Evolutionary conservation across 2,113 vertebrate species (phyloP), one percentile per base, ranked within the genome.

Genomic region (Sitta europaea): DNA sequence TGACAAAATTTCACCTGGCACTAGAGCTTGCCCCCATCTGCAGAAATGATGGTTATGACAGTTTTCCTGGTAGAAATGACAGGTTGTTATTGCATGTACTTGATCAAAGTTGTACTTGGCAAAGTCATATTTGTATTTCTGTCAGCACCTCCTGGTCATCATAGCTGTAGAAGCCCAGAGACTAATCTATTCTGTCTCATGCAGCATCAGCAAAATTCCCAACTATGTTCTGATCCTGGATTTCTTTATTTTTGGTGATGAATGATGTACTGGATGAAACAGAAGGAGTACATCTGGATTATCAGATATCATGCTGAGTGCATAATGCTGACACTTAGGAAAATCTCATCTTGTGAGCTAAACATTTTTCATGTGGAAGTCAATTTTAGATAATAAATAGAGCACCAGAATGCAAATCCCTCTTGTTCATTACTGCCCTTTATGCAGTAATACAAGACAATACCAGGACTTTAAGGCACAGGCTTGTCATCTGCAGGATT

Each of bases 231-330:
- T 75, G 57, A 65, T 85, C 82, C 70, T 75, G 62, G 45, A 42
- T 78, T 91, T 91, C 70, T 71, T 67, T 85, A 33, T 87, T 85
- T 73, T 48, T 94, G 76, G 51, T 89, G 91, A 96, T 96, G 93
- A 92, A 96, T 91, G 91, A 91, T 78, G 57, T 68, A 15, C 48
- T 89, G 70, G 65, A 48, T 91, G 91, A 79, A 95, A 81, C 73
- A 89, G 89, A 58, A 94, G 94, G 84, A 89, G 65, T 89, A 53
- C 91, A 94, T 87, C 94, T 96, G 94, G 80, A 95, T 92, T 92
- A 68, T 78, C 57, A 78, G 80, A 42, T 78, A 68, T 22, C 80
- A 38, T 51, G 87, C 84, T 95, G 93, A 75, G 57, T 38, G 62
- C 45, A 35, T 55, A 87, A 71, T 85, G 92, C 95, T 97, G 96